Base-by-base conservation (phyloP, 2,888 invertebrate genomes). In the Dasypogon diadema region DNA sequence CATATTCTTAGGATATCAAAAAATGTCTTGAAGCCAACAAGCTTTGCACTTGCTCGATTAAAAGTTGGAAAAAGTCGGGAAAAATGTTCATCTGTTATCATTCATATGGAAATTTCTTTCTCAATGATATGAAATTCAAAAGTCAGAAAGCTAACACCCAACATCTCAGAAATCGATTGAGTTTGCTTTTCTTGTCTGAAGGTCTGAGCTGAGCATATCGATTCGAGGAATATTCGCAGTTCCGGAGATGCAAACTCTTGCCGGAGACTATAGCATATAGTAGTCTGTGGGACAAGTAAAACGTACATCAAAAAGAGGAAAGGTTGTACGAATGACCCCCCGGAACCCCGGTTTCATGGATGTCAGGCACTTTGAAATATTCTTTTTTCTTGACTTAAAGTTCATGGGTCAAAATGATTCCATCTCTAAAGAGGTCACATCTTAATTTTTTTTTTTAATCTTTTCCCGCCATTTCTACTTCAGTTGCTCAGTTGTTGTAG, bases 371-470 rank as follows among this genome's bases (percentile, higher is more conserved):
- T 60, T 2, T 21, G 60, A 37, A 60, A 60, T 42, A 6, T 60
- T 60, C 37, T 60, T 60, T 60, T 21, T 60, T 37, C 37, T 60
- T 60, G 34, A 10, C 60, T 21, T 21, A 21, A n/a, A 6, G 60
- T 34, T 60, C 60, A 37, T 37, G 21, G 60, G 60, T 60, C 60
- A 60, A 3, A 2, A 16, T 21, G 60, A 26, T 34, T 37, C 37
- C 1, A 60, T 34, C 37, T 60, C 8, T 21, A 60, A 60, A 12
- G 60, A 60, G 60, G 34, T 60, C 60, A 60, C 60, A 60, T 37
- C 37, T 60, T n/a, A 6, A 42, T n/a, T 12, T 42, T 1, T 42
- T 42, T 42, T 6, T 12, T 42, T 42, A 0, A 12, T 42, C 0
- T 42, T 42, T 42, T 2, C 4, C 30, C 8, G 30, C 8, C 30